Evolutionary conservation across 2,797 vertebrate genomes (phyloP), one percentile per base, ranked within the genome.

Genomic region (Amblyopsis hoosieri): DNA sequence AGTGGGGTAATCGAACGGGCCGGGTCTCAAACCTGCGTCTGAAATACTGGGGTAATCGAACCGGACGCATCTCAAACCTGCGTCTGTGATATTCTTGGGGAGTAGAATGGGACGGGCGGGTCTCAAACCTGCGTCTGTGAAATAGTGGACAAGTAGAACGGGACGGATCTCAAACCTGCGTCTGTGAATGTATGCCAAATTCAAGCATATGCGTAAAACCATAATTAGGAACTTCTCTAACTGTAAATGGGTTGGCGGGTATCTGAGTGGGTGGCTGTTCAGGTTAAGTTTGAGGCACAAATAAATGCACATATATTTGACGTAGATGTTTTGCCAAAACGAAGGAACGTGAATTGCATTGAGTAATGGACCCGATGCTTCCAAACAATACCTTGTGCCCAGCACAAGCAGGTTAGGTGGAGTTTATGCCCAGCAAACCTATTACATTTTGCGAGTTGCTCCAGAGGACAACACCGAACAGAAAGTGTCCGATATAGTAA

Each of bases 401-500:
- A 4, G 6, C 29, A 12, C n/a, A n/a, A n/a, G n/a, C n/a, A n/a
- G n/a, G n/a, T n/a, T n/a, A n/a, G n/a, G n/a, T n/a, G n/a, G n/a
- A n/a, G n/a, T n/a, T n/a, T n/a, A 5, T 23, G 3, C 9, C 11
- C 31, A 4, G 6, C 29, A 12, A 54, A 54, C 53, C 11, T 10
- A 37, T 23, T 23, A 23, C 23, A 23, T 23, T 23, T 23, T 23
- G 3, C 23, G 2, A 23, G 23, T 23, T 23, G 23, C 23, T 23
- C 23, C 23, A 23, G 23, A 23, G 23, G 23, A 23, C 23, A 23
- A 23, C 3, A 23, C 23, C 23, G 37, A 37, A 37, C 6, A 37
- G 37, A 37, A 37, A 52, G 60, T 51, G 49, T 62, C 45, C 37
- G 52, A 13, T 53, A 54, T 54, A 51, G 57, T 29, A 70, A 66